Evolutionary conservation across 2,797 vertebrate species (phyloP), one percentile per base, ranked within the genome.

Genomic region (Syndactyla subalaris): DNA sequence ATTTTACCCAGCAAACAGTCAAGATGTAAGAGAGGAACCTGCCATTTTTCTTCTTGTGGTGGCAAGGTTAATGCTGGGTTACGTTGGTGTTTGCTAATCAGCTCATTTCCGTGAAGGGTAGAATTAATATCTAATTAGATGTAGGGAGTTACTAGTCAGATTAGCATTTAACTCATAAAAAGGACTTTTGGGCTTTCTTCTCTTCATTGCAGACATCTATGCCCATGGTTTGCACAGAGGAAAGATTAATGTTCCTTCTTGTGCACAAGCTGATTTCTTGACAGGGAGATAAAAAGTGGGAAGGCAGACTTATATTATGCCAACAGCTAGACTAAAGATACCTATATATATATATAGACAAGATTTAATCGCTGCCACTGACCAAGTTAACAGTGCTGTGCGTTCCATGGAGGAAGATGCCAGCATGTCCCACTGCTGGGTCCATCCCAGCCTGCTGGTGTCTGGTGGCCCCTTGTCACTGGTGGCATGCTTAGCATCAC

Each of bases 31-130:
- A 91, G 92, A 95, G 96, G 89, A 93, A 59, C 51, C 93, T 95
- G 80, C 88, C 75, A 95, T 78, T 94, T 88, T 85, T 96, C 96
- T 94, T 94, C 88, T 92, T 79, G 76, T 84, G 57, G 74, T 97
- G 95, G 87, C 86, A 91, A 85, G 95, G 95, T 97, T 97, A 97
- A 95, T 97, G 96, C 95, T 96, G 90, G 97, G 97, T 96, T 96
- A 91, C 9, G 14, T 78, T 91, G 89, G 85, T 91, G 70, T 88
- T 96, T 93, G 92, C 96, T 97, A 91, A 97, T 97, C 96, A 97
- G 91, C 89, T 63, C 21, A 79, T 93, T 97, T 91, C 79, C 70
- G 61, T 83, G 90, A 91, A 89, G 67, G 77, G 41, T 36, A 91
- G 68, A 93, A 94, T 88, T 92, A 89, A 89, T 97, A 94, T 82